phyloP scores from a whole-genome alignment of 2,797 vertebrate genomes.

The Smutsia temminckii region DNA sequence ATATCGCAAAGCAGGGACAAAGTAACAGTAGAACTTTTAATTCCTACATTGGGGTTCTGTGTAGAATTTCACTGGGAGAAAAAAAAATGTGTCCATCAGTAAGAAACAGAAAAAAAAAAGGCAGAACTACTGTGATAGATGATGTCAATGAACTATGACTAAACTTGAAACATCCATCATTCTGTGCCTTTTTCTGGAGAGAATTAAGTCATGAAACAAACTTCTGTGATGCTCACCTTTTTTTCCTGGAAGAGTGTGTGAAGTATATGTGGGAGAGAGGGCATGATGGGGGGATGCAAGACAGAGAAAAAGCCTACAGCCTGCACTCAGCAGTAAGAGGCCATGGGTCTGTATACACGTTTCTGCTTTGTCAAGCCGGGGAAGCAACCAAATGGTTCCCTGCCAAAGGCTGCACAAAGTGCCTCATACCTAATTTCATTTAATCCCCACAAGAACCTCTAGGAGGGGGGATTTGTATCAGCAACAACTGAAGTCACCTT shows the following conservation, averaged over 20 bases:
- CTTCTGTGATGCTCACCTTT: not conserved
- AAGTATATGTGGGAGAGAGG: not conserved
- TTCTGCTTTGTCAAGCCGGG: not conserved
- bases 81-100: not conserved
- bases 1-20: not conserved
- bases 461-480: not conserved
- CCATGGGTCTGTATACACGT: not conserved
- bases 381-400: not conserved
- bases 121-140: constrained; percentile 30
- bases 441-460: not conserved
- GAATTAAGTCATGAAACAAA: not conserved
- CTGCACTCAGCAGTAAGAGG: not conserved
- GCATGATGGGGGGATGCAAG: not conserved
- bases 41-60: not conserved
- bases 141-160: not conserved
- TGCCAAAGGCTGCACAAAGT: not conserved
- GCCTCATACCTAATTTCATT: not conserved
- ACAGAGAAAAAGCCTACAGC: not conserved
- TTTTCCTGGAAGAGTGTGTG: not conserved
- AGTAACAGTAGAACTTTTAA: not conserved
- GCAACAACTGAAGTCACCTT: not conserved
- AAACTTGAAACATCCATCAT: constrained; percentile 2
- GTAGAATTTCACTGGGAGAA: constrained; percentile 10
- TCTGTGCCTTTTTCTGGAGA: not conserved
- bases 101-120: not conserved